Evolutionary conservation across 2,797 vertebrate genomes (phyloP), one percentile per base, ranked within the genome.

Genomic region (Gallinago stenura): DNA sequence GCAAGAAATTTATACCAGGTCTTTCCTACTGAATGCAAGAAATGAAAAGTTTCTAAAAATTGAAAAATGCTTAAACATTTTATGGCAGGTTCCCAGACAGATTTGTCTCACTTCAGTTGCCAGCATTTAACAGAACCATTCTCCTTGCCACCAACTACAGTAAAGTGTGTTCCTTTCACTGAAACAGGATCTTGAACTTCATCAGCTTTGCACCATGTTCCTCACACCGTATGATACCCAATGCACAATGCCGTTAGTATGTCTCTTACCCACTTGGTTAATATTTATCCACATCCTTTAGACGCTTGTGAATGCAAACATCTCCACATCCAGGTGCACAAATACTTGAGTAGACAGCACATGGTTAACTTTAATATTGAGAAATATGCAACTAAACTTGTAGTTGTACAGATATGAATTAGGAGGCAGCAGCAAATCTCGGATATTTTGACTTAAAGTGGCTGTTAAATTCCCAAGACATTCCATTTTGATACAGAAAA

Each of bases 31-130:
- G 50, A 89, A 62, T n/a, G 21, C 25, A 77, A 75, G 64, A 73
- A 90, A 88, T 39, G 1, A 33, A 51, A 93, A 95, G 54, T 91
- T 92, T 86, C 72, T 73, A 78, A 86, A 93, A 91, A 78, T 5
- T 90, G 45, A 79, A 89, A 73, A 91, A 46, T 58, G 81, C 33
- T 50, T 64, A 60, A 95, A 87, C 84, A 89, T 80, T 87, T 89
- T 92, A 93, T 91, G 87, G 90, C 84, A 89, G 62, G 66, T 89
- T 96, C 89, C 62, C 91, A 87, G 89, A 60, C 62, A 90, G 73
- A 95, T 92, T 93, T 87, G 50, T 93, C 84, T 94, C 81, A 93
- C 87, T 93, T 95, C 13, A 1, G 37, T 78, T 96, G 84, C 87
- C 68, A 93, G 65, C 37, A 79, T 92, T 94, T 91, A 95, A 75